A percentile compares a stretch with the other conserved stretches of the same genome.
Evolutionary conservation across 2,888 invertebrate genomes (phyloP).

Genomic region (Oxycera nigricornis): DNA sequence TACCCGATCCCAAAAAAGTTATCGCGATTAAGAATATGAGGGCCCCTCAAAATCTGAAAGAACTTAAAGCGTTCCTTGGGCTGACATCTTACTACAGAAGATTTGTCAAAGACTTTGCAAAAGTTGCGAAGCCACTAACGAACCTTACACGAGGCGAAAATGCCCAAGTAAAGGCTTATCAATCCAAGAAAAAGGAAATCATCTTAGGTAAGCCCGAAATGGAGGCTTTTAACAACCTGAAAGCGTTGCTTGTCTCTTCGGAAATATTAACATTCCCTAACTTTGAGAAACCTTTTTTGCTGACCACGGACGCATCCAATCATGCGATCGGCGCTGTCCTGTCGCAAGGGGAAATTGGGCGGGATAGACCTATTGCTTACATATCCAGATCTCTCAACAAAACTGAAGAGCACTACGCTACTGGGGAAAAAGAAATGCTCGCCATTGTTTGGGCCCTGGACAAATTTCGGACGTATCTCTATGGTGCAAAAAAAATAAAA

Average conservation of each 20-base stretch:
- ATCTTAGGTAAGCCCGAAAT: constrained; percentile 14
- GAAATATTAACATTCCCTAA: constrained; percentile 12
- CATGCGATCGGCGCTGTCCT: not conserved
- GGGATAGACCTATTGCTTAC: constrained; percentile 6
- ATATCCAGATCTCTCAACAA: not conserved
- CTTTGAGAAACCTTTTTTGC: not conserved
- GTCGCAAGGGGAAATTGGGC: not conserved
- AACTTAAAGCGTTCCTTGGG: not conserved
- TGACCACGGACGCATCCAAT: not conserved
- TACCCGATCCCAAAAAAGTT: constrained; percentile 52
- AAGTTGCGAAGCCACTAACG: constrained; percentile 37
- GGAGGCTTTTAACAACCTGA: not conserved
- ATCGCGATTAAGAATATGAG: constrained; percentile 46
- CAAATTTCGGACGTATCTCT: constrained; percentile 18
- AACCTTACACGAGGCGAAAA: constrained; percentile 40
- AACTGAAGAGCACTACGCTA: constrained; percentile 17
- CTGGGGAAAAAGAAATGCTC: constrained; percentile 12
- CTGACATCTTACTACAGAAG: not conserved
- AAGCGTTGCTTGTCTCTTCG: constrained; percentile 5
- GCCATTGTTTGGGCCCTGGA: constrained; percentile 14
- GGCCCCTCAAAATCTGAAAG: not conserved
- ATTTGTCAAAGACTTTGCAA: not conserved
- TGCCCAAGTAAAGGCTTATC: too few relatives aligned
- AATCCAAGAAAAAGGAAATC: too few relatives aligned
- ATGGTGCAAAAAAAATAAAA: constrained; percentile 15